Base-by-base conservation (phyloP, 2,113 vertebrate genomes). In the Drymodes brunneopygia region DNA sequence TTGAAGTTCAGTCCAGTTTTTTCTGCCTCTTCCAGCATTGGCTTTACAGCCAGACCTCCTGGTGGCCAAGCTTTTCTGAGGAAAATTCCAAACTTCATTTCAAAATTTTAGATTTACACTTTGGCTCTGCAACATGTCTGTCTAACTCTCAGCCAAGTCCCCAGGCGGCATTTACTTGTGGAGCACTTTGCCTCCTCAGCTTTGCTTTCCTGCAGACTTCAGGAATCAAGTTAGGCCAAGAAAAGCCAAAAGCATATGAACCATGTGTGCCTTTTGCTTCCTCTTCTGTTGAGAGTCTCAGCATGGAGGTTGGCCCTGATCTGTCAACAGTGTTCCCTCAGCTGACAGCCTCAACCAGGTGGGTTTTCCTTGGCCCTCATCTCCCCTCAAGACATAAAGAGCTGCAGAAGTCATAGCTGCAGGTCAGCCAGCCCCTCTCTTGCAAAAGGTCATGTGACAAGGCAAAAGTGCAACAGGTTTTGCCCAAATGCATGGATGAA, bases 81-180 rank as follows among this genome's bases (percentile, higher is more conserved):
- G 75, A 96, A 94, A 95, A 96, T 95, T 93, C 86, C 90, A 79
- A 97, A 96, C 75, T 95, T 95, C 83, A 86, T 95, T 97, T 96
- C 86, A 95, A 88, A 97, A 93, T 93, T 95, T 90, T 64, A 93
- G 90, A 96, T 96, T 96, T 90, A 92, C 85, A 83, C 72, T 94
- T 94, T 95, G 92, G 90, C 90, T 92, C 64, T 20, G 71, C 61
- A 90, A 78, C 38, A 10, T 17, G 66, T 82, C 88, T 83, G 36
- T 86, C 75, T 95, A 92, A 86, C 84, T 96, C 90, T 72, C 53
- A 79, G 93, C 88, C 82, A 94, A 90, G 79, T 95, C 92, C 92
- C 86, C 77, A 83, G 93, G 95, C 16, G 82, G 92, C 93, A 93
- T 93, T 95, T 88, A 88, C 86, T 96, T 94, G 90, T 86, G 85